These are phyloP conservation scores for Chondrosia reniformis DNA, from an alignment of 37 sponge, comb jelly and placozoan species.

Conservation along the genomic window DNA sequence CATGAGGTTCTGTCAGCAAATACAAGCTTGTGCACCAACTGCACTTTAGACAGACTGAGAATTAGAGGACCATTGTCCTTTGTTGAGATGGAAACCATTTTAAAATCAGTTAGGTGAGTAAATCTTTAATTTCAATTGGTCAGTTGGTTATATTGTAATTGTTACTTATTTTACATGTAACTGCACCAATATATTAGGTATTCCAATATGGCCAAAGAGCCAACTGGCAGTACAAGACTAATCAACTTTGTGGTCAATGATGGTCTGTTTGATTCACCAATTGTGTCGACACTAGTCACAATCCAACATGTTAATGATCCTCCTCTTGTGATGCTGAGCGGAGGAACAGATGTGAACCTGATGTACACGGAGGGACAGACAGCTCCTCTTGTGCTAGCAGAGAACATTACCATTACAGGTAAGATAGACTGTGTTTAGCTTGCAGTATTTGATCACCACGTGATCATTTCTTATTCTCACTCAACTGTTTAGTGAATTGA, in stretches of 20 bases:
- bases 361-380: conserved; percentile 55
- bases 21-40: background rate
- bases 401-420: conserved; percentile 37
- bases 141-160: background rate
- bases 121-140: background rate
- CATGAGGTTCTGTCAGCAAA: conserved; percentile 8
- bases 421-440: background rate
- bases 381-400: conserved; percentile 28
- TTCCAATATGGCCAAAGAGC: background rate
- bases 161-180: background rate
- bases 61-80: conserved; percentile 34
- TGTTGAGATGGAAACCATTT: conserved; percentile 21
- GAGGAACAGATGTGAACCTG: conserved; percentile 40
- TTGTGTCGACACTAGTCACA: conserved; percentile 16
- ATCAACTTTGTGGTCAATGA: conserved; percentile 50
- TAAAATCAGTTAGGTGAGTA: conserved; percentile 40
- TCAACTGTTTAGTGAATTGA: background rate
- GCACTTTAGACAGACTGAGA: background rate
- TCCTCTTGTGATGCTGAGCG: conserved; percentile 25
- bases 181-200: conserved; percentile 5
- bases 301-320: conserved; percentile 33
- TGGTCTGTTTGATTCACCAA: conserved; percentile 42
- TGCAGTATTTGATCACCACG: too few species aligned
- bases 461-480: too few species aligned
- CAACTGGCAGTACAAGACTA: background rate